A percentile compares a stretch with the other conserved stretches of the same genome.
phyloP scores from a whole-genome alignment of 2,888 invertebrate genomes.

The Pelosia muscerda region DNA sequence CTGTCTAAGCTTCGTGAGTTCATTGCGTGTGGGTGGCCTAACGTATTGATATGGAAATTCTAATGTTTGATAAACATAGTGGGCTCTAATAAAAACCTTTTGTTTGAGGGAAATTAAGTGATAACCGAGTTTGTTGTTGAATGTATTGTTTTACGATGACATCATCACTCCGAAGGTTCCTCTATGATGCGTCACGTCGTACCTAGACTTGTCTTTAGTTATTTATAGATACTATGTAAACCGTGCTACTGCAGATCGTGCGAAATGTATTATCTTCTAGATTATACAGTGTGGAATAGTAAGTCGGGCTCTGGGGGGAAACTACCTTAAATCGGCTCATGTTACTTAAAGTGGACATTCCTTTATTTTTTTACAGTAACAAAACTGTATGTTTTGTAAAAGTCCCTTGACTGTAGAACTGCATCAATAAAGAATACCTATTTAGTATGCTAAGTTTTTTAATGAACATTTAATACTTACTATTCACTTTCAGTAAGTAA shows the following conservation, averaged over 20 bases:
- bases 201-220: constrained; percentile 7
- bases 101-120: constrained; percentile 18
- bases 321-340: too few relatives aligned
- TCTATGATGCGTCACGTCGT: constrained; percentile 20
- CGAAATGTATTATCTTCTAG: background rate
- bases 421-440: too few relatives aligned
- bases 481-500: too few relatives aligned
- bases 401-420: too few relatives aligned
- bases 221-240: constrained; percentile 4
- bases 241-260: background rate
- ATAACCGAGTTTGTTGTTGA: background rate
- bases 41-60: constrained; percentile 10
- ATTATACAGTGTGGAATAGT: too few relatives aligned
- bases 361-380: too few relatives aligned
- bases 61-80: constrained; percentile 15
- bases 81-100: constrained; percentile 21
- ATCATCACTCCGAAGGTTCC: constrained; percentile 21
- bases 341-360: too few relatives aligned
- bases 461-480: too few relatives aligned
- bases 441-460: too few relatives aligned
- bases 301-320: too few relatives aligned
- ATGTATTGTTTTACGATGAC: constrained; percentile 20
- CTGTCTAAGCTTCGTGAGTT: constrained; percentile 8
- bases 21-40: constrained; percentile 11
- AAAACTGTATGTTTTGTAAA: too few relatives aligned